These are phyloP conservation scores for Formica selysi DNA, from an alignment of 1,140 invertebrate genomes.

Conservation along the genomic window DNA sequence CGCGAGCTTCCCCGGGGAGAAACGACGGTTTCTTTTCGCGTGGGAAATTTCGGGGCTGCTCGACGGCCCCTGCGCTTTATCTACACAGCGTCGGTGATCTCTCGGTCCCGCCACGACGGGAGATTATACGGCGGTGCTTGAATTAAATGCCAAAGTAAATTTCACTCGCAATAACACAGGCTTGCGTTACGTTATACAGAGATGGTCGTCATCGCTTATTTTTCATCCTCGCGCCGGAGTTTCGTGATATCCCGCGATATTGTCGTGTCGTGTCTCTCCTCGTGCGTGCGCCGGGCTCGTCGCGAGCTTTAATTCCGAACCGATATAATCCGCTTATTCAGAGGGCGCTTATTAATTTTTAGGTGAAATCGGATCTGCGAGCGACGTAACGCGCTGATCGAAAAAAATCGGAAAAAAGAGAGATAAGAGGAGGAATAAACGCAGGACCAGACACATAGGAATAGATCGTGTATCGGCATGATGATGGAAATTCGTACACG, in stretches of 20 bases:
- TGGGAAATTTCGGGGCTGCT: constrained; percentile 44
- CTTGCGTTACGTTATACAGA: background rate
- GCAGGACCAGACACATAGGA: background rate
- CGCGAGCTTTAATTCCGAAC: constrained; percentile 65
- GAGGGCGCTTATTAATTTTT: constrained; percentile 70
- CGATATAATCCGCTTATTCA: constrained; percentile 68
- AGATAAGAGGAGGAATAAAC: constrained; percentile 19
- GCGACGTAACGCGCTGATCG: constrained; percentile 19
- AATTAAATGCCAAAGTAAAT: constrained; percentile 43
- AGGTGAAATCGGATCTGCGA: constrained; percentile 52
- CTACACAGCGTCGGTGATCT: constrained; percentile 28
- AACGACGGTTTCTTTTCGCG: constrained; percentile 37
- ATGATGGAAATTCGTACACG: constrained; percentile 6
- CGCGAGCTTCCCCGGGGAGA: background rate
- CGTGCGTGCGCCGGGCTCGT: background rate
- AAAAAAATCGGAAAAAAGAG: background rate
- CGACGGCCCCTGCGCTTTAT: constrained; percentile 34
- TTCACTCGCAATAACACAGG: constrained; percentile 17
- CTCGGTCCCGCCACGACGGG: constrained; percentile 14
- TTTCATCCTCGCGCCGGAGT: constrained; percentile 22
- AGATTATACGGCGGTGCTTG: constrained; percentile 38
- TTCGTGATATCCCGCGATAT: constrained; percentile 37
- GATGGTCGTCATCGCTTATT: constrained; percentile 7
- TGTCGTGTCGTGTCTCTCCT: background rate
- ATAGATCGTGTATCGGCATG: background rate